Conservation (phyloP, 2,113 vertebrate species). For the Thryonomys swinderianus region DNA sequence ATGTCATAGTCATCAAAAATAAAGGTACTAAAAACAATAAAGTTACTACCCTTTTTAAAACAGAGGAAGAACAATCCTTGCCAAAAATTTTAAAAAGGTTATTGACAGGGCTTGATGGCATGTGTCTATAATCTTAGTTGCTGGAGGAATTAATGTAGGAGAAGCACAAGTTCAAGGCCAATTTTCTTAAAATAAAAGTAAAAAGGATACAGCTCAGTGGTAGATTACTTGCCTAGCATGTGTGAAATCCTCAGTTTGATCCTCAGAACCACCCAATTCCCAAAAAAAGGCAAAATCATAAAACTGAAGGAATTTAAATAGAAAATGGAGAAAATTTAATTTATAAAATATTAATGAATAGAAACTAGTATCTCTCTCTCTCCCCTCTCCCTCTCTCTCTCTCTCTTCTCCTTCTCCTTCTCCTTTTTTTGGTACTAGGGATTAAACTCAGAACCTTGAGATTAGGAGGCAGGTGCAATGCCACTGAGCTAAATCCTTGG, state of each 20-base stretch:
- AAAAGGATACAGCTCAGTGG: background rate
- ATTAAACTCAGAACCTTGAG: no score
- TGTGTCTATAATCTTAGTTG: background rate
- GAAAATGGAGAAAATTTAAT: background rate
- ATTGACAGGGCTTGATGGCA: background rate
- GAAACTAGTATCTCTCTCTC: background rate
- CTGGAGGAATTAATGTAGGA: background rate
- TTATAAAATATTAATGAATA: background rate
- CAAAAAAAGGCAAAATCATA: background rate
- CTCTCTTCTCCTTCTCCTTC: no score
- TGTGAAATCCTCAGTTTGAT: background rate
- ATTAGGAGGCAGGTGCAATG: no score
- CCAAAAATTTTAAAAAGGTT: background rate
- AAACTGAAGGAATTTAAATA: background rate
- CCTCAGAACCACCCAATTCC: background rate
- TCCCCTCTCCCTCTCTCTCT: no score
- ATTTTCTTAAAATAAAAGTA: background rate
- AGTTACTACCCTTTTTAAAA: background rate
- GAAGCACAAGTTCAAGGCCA: background rate
- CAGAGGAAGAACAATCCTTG: background rate
- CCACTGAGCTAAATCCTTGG: no score
- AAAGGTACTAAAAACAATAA: background rate
- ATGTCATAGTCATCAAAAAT: no score
- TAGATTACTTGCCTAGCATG: background rate
- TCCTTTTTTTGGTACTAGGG: no score